Percentiles rank a stretch among this genome's conserved stretches.
Conservation (phyloP, 2,888 invertebrate genomes). For the Agonopterix arenella region DNA sequence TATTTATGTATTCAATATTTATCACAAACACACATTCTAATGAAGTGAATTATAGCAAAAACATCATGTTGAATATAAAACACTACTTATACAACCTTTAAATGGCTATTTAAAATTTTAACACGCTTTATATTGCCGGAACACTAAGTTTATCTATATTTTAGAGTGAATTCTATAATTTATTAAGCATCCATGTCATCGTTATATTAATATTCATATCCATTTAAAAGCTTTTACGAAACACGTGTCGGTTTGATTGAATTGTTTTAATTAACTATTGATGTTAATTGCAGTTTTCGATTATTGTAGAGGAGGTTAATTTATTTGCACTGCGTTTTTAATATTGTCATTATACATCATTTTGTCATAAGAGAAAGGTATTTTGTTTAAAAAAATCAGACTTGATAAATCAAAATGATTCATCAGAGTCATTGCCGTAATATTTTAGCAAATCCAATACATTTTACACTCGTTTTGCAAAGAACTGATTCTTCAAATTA, state of each 20-base stretch:
- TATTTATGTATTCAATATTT: too few species aligned
- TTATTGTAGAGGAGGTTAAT: too few species aligned
- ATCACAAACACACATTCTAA: constrained; percentile 1
- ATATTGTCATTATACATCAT: too few species aligned
- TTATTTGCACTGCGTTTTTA: too few species aligned
- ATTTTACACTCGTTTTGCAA: too few species aligned
- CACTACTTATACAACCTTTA: constrained; percentile 13
- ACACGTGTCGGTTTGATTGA: constrained; percentile 33
- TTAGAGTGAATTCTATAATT: constrained; percentile 12
- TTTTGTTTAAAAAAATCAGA: too few species aligned
- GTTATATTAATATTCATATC: constrained; percentile 19
- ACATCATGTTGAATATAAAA: constrained; percentile 18
- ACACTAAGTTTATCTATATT: constrained; percentile 6
- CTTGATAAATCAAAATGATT: too few species aligned
- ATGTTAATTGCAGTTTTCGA: too few species aligned
- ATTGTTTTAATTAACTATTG: constrained; percentile 24
- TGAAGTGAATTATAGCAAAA: constrained; percentile 14
- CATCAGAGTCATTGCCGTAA: too few species aligned
- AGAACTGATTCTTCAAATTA: too few species aligned
- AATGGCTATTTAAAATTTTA: constrained; percentile 13
- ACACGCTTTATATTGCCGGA: constrained; percentile 10
- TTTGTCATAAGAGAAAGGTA: too few species aligned
- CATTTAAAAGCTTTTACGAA: constrained; percentile 33
- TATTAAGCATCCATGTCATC: constrained; percentile 9
- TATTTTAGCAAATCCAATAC: too few species aligned